A percentile compares a stretch with the other conserved stretches of the same genome.
Evolutionary conservation across 53 echinoderm and acorn worm species (phyloP).

Genomic region (Stichopus horrens): DNA sequence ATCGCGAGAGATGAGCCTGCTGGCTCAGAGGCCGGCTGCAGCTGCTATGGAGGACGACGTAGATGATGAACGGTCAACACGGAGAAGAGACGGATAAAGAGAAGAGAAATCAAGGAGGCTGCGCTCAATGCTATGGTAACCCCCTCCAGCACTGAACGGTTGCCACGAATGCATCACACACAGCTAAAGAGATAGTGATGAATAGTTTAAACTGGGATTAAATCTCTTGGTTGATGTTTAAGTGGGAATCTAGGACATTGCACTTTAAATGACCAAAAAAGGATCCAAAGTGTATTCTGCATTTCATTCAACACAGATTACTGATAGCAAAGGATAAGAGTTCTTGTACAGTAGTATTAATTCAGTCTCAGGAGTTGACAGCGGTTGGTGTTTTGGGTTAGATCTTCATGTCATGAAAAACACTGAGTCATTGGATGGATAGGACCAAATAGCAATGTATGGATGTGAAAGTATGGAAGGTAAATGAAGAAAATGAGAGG

Average conservation of each 20-base stretch:
- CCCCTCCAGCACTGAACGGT: background rate
- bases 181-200: background rate
- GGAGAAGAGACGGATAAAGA: background rate
- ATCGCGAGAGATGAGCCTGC: background rate
- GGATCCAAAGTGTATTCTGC: background rate
- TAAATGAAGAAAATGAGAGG: too few relatives aligned
- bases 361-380: too few relatives aligned
- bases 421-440: too few relatives aligned
- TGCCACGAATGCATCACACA: background rate
- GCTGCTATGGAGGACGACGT: background rate
- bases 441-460: too few relatives aligned
- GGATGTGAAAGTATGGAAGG: too few relatives aligned
- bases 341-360: too few relatives aligned
- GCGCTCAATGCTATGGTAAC: background rate
- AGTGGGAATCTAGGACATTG: conserved; percentile 22
- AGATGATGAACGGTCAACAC: background rate
- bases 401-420: too few relatives aligned
- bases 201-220: conserved; percentile 15
- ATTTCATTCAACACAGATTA: background rate
- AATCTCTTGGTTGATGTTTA: conserved; percentile 15
- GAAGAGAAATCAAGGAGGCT: background rate
- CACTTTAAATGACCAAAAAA: conserved; percentile 12
- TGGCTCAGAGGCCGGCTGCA: background rate
- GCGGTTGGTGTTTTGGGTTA: too few relatives aligned
- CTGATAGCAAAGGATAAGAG: background rate